A percentile compares a stretch with the other conserved stretches of the same genome.
phyloP scores from a whole-genome alignment of 2,797 vertebrate species.

The Erithacus rubecula region DNA sequence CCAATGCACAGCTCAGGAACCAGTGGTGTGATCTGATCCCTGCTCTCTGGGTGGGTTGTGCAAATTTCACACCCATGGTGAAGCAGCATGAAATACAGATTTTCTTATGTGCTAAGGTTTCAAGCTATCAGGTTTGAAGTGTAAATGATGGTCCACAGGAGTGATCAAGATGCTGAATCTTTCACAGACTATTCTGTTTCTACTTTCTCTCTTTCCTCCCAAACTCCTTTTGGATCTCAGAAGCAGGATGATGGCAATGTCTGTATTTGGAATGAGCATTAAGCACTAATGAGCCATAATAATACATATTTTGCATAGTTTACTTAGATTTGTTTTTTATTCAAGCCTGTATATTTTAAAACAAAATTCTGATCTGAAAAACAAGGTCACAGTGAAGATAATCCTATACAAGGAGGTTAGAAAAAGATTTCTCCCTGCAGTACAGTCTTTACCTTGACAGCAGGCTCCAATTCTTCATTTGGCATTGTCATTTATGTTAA shows the following conservation, averaged over 20 bases:
- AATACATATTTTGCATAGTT: background rate
- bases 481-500: background rate
- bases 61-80: background rate
- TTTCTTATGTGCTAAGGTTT: background rate
- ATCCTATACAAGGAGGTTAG: rapidly evolving
- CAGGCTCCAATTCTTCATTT: background rate
- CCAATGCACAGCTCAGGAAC: background rate
- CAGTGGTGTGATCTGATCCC: background rate
- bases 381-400: background rate
- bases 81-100: background rate
- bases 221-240: background rate
- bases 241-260: background rate
- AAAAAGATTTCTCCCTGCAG: background rate
- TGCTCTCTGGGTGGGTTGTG: background rate
- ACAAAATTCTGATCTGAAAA: background rate
- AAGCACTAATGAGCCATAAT: background rate
- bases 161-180: background rate
- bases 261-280: background rate
- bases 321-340: background rate
- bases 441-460: background rate
- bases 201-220: background rate
- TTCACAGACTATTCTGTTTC: background rate
- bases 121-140: background rate
- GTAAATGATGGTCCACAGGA: background rate
- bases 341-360: background rate